phyloP scores from a whole-genome alignment of 2,888 invertebrate species.

The Cheilosia grossa region DNA sequence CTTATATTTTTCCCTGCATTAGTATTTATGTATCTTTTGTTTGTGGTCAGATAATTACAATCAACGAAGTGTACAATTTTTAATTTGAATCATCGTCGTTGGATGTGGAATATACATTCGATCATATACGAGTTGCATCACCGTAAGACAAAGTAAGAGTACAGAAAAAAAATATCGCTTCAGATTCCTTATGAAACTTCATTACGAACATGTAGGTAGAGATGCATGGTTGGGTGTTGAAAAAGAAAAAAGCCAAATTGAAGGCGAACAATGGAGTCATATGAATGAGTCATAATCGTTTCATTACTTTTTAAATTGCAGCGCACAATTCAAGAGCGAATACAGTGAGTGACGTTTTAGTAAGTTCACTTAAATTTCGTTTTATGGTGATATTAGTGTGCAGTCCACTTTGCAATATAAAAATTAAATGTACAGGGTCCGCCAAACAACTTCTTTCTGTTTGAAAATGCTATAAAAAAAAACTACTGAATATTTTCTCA shows the following conservation, averaged over 20 bases:
- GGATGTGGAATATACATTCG: constrained; percentile 5
- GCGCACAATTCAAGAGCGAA: constrained; percentile 7
- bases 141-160: constrained; percentile 3
- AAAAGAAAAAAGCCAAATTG: background rate
- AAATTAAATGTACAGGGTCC: too few relatives aligned
- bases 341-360: constrained; percentile 12
- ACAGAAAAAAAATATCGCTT: background rate
- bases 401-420: too few relatives aligned
- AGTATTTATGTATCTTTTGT: constrained; percentile 37
- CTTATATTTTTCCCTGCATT: constrained; percentile 32
- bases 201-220: background rate
- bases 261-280: constrained; percentile 29
- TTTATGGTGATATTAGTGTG: background rate
- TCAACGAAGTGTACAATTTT: constrained; percentile 73
- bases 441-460: too few relatives aligned
- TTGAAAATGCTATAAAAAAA: too few relatives aligned
- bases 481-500: too few relatives aligned
- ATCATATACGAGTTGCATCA: constrained; percentile 49
- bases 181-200: constrained; percentile 16
- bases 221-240: background rate
- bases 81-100: constrained; percentile 55
- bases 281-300: background rate
- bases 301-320: constrained; percentile 2
- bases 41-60: constrained; percentile 71
- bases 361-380: background rate